These are phyloP conservation scores for Himalopsyche phryganea DNA, from an alignment of 1,140 invertebrate genomes.

Conservation along the genomic window DNA sequence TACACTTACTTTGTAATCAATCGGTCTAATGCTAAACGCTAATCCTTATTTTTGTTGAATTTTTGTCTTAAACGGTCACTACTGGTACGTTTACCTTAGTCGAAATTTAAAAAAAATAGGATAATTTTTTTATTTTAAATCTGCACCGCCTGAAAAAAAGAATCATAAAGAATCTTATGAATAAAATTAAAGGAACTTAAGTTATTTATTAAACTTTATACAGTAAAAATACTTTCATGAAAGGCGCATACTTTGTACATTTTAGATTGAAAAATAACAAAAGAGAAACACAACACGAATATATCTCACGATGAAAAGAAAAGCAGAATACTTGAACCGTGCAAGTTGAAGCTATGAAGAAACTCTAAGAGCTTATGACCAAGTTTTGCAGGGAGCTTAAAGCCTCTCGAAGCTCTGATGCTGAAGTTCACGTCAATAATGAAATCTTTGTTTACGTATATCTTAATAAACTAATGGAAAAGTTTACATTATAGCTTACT, in stretches of 20 bases:
- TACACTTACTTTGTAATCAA: no score
- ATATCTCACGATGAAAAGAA: no score
- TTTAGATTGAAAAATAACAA: conserved; percentile 23
- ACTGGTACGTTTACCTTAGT: no score
- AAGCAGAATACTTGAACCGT: no score
- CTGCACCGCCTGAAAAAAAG: conserved; percentile 1
- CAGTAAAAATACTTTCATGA: neutral
- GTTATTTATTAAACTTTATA: neutral
- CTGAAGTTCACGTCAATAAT: conserved; percentile 31
- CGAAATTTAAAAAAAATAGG: no score
- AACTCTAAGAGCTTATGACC: conserved; percentile 11
- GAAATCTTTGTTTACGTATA: conserved; percentile 29
- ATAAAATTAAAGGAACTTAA: neutral
- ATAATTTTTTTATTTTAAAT: no score
- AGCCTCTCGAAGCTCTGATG: conserved; percentile 21
- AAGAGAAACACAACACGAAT: neutral
- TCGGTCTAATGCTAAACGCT: no score
- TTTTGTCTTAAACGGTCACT: no score
- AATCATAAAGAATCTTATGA: neutral
- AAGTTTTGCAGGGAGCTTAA: conserved; percentile 15
- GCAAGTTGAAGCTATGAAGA: neutral
- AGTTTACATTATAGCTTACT: conserved; percentile 11
- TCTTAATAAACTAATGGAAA: conserved; percentile 33
- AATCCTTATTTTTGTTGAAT: no score
- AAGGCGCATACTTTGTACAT: conserved; percentile 11